These are phyloP conservation scores for Scophthalmus maximus DNA, from an alignment of 2,113 vertebrate genomes.

Conservation along the genomic window DNA sequence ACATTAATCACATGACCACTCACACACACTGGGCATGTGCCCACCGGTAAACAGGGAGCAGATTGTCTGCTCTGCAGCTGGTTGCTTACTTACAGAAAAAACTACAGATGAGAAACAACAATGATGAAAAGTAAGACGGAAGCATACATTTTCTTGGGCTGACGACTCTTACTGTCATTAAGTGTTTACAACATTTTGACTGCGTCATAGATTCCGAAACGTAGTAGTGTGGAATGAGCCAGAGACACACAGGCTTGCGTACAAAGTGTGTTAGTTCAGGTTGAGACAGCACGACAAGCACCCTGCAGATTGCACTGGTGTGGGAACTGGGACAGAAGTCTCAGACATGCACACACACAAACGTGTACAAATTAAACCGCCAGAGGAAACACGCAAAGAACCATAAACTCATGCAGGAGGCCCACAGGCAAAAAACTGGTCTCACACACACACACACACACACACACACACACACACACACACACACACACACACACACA, in stretches of 20 bases:
- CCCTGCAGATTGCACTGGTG: constrained; percentile 68
- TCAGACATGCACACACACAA: constrained; percentile 43
- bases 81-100: no score
- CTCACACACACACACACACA: neutral
- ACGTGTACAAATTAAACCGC: constrained; percentile 29
- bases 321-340: constrained; percentile 81
- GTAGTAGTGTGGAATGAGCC: no score
- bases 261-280: constrained; percentile 34
- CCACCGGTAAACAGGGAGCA: no score
- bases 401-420: constrained; percentile 17
- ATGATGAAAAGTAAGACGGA: no score
- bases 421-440: constrained; percentile 27
- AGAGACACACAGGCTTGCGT: constrained; percentile 9
- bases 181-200: no score
- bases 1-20: no score
- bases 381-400: constrained; percentile 50
- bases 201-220: no score
- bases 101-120: no score
- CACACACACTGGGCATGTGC: no score
- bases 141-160: no score
- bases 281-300: constrained; percentile 51
- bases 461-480: constrained; percentile 7
- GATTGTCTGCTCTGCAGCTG: no score
- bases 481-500: neutral
- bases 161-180: no score